Base-by-base conservation (phyloP, 2,888 invertebrate genomes). In the Oscheius myriophilus region DNA sequence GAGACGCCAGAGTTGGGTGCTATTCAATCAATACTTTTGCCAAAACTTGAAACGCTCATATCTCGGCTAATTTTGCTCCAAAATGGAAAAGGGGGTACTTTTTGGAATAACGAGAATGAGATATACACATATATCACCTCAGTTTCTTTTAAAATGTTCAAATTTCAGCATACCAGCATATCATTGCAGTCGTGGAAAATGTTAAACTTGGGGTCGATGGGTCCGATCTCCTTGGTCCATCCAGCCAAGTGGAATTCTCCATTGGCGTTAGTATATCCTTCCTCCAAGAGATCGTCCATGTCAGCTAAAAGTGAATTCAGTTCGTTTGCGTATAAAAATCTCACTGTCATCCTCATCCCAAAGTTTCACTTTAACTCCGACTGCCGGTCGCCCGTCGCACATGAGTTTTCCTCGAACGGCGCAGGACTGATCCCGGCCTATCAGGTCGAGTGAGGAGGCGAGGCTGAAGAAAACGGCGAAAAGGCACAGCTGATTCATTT, bases 141-240 rank as follows among this genome's bases (percentile, higher is more conserved):
- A 16, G 21, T n/a, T 21, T 33, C 18, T 46, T 42, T 61, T 6
- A 12, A n/a, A 1, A 26, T 46, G 16, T 33, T 33, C 9, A 9
- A 33, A 6, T 9, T 14, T 9, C 0, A 18, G 18, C 57, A 33
- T 67, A 65, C 65, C 65, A 67, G 67, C 11, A 58, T 26, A 66
- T 85, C 85, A 53, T 84, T 84, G 75, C 85, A 86, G 67, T 86
- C 84, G 73, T 86, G 85, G 67, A 83, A 84, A 61, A 84, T 80
- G 70, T 83, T 85, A 45, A 86, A 72, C 61, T 84, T 82, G 12
- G 83, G 81, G 61, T 86, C 86, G 54, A 86, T 86, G 9, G 86
- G 85, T 9, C 84, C 85, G 62, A 80, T 69, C 62, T 86, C 86
- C 43, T 78, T 82, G n/a, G 83, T 75, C 78, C 78, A 78, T 45